A percentile compares a stretch with the other conserved stretches of the same genome.
These are phyloP conservation scores for Patagioenas fasciata DNA, from an alignment of 2,113 vertebrate species.

Conservation along the genomic window DNA sequence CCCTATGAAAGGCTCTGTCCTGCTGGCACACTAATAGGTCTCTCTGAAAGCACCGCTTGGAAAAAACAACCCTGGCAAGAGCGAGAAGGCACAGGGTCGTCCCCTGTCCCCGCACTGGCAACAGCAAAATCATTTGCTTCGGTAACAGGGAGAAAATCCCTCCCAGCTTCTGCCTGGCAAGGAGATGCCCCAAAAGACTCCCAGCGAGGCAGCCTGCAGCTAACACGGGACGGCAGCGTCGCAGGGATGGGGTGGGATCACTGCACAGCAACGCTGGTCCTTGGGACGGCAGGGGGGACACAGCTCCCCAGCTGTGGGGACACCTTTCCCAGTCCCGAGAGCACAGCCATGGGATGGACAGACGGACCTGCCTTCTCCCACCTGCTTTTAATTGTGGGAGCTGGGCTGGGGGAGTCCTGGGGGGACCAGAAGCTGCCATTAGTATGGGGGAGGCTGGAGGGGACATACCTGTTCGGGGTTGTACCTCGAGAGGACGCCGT, in stretches of 20 bases:
- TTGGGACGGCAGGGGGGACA: rapidly evolving
- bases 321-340: background rate
- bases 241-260: background rate
- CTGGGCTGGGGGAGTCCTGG: background rate
- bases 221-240: too few species aligned
- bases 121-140: background rate
- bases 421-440: background rate
- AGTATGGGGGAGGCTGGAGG: background rate
- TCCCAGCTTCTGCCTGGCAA: background rate
- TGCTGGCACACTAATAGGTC: background rate
- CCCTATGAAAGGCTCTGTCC: background rate
- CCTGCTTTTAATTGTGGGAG: background rate
- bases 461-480: constrained; percentile 87
- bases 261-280: rapidly evolving
- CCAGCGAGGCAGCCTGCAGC: background rate
- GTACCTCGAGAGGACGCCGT: constrained; percentile 86
- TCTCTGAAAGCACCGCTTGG: background rate
- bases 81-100: background rate
- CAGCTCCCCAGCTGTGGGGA: background rate
- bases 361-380: background rate
- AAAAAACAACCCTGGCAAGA: background rate
- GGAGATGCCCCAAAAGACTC: background rate
- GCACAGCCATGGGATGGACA: rapidly evolving
- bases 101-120: background rate
- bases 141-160: background rate